A percentile compares a stretch with the other conserved stretches of the same genome.
Evolutionary conservation across 1,140 invertebrate species (phyloP).

Genomic region (Ctenoplectra terminalis): DNA sequence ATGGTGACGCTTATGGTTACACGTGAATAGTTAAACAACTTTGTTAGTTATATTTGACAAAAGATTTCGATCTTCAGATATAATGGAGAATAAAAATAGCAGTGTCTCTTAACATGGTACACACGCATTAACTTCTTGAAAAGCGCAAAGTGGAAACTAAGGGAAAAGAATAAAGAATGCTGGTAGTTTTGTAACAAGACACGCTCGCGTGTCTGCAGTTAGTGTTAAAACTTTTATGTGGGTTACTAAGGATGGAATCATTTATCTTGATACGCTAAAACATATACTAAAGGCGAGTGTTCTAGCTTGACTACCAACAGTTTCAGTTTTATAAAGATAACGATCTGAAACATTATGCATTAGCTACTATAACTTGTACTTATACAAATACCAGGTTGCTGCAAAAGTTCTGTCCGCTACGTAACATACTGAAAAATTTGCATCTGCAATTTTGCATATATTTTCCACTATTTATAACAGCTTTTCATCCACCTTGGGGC

Average conservation of each 20-base stretch:
- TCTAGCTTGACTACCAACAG: background rate
- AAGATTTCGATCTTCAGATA: background rate
- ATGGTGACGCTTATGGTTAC: no score
- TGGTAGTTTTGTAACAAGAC: background rate
- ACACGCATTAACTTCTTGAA: background rate
- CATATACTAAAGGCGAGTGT: background rate
- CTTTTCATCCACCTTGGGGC: no score
- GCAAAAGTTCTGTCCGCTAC: no score
- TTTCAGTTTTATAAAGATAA: background rate
- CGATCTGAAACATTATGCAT: background rate
- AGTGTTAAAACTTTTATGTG: conserved; percentile 10
- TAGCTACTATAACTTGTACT: no score
- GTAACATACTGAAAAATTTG: no score
- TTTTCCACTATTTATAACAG: no score
- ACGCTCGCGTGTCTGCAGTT: conserved; percentile 12
- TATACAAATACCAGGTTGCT: background rate
- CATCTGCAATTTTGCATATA: no score
- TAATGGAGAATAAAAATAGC: no score
- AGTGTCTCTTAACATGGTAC: background rate
- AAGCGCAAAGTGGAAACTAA: background rate
- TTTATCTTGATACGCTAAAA: conserved; percentile 5
- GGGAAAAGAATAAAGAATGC: background rate
- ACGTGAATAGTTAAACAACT: no score
- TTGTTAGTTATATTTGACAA: background rate
- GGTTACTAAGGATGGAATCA: background rate